A percentile compares a stretch with the other conserved stretches of the same genome.
phyloP scores from a whole-genome alignment of 2,797 vertebrate genomes.

The Aphelocoma californica region DNA sequence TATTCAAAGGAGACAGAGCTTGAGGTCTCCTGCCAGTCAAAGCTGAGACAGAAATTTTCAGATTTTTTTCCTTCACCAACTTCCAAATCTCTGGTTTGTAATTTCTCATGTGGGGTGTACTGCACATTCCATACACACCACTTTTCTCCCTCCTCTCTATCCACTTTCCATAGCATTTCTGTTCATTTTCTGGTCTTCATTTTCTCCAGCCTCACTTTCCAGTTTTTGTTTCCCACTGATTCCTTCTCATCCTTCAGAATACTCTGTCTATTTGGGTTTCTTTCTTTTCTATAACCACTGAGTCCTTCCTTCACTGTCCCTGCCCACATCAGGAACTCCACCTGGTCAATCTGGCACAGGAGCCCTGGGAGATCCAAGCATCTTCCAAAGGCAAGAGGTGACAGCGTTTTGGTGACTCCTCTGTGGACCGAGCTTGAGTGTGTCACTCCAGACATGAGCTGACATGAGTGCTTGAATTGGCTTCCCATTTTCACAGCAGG shows the following conservation, averaged over 20 bases:
- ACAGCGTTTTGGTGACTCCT: background rate
- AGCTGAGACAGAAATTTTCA: background rate
- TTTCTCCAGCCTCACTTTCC: background rate
- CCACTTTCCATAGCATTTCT: background rate
- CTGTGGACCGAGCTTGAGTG: background rate
- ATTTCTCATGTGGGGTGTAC: background rate
- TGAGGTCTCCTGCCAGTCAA: background rate
- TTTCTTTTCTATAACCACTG: background rate
- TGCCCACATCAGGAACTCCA: background rate
- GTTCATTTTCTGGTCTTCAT: background rate
- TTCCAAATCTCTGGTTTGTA: background rate
- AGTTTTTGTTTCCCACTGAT: background rate
- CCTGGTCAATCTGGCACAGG: background rate
- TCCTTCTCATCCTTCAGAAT: background rate
- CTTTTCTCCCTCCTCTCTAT: background rate
- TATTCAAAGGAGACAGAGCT: background rate
- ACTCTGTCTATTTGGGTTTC: background rate
- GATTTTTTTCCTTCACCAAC: background rate
- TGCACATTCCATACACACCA: background rate
- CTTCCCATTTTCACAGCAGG: background rate
- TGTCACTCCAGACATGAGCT: background rate
- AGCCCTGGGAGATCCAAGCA: background rate
- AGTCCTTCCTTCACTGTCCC: background rate
- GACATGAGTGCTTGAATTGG: background rate
- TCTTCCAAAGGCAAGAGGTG: background rate